A percentile compares a stretch with the other conserved stretches of the same genome.
Conservation (phyloP, 2,797 vertebrate species). For the Coregonus suidteri region DNA sequence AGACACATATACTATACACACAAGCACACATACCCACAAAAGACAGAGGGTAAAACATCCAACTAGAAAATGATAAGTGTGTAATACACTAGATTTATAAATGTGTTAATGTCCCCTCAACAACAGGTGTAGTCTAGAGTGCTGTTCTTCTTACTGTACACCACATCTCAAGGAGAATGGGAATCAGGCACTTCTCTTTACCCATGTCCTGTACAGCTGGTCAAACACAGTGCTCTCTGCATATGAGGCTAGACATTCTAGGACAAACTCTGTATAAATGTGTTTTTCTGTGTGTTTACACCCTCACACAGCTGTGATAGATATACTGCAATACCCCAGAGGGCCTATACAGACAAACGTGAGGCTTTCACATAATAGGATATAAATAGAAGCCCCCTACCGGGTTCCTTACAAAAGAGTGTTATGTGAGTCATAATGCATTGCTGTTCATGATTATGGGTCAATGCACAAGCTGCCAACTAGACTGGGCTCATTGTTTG, state of each 20-base stretch:
- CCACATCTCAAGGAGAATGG: conserved; percentile 46
- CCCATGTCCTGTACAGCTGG: conserved; percentile 53
- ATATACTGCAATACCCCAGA: conserved; percentile 50
- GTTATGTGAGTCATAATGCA: conserved; percentile 31
- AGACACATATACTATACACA: background rate
- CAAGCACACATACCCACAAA: background rate
- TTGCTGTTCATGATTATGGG: conserved; percentile 22
- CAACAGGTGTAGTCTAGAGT: background rate
- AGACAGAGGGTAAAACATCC: background rate
- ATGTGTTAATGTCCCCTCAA: background rate
- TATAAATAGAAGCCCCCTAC: conserved; percentile 39
- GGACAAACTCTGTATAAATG: conserved; percentile 43
- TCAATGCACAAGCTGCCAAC: conserved; percentile 20
- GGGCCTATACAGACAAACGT: conserved; percentile 38
- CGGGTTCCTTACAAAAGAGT: conserved; percentile 25
- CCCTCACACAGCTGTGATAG: conserved; percentile 56
- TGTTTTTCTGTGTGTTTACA: conserved; percentile 38
- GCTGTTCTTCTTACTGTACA: conserved; percentile 25
- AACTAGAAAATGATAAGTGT: no score
- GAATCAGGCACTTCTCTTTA: conserved; percentile 40
- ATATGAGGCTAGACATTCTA: conserved; percentile 35
- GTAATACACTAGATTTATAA: background rate
- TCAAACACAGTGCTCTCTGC: conserved; percentile 40
- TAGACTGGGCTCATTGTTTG: background rate
- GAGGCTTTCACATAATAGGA: conserved; percentile 45